Conservation (phyloP, 2,888 invertebrate genomes). For the Amphipoea oculea region DNA sequence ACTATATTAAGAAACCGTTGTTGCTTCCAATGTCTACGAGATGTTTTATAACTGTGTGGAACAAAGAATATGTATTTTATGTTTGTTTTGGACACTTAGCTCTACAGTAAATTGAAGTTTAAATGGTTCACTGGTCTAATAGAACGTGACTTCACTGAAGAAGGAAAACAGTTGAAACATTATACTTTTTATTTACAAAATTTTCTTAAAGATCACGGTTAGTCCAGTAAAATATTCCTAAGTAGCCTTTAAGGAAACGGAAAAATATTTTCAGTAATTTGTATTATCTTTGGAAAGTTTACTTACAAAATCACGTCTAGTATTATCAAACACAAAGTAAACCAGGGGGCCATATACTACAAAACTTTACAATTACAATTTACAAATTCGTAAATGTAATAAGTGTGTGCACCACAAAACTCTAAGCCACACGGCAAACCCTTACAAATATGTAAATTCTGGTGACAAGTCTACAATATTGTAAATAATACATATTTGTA, state of each 20-base stretch:
- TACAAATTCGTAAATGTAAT: too few relatives aligned
- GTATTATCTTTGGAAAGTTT: background rate
- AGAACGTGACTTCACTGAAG: conserved; percentile 22
- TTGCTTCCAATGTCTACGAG: conserved; percentile 34
- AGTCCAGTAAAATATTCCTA: background rate
- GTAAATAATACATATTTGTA: background rate
- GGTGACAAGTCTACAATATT: background rate
- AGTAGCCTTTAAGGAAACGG: background rate
- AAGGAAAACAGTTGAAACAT: background rate
- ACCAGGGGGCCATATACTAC: background rate
- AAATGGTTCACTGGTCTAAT: conserved; percentile 32
- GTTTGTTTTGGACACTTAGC: conserved; percentile 20
- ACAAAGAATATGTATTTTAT: conserved; percentile 37
- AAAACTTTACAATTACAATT: background rate
- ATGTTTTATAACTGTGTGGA: conserved; percentile 46
- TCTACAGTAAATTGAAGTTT: conserved; percentile 28
- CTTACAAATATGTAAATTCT: background rate
- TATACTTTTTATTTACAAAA: background rate
- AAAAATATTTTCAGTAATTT: background rate
- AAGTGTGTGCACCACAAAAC: too few relatives aligned
- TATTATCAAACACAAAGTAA: background rate
- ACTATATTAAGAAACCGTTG: conserved; percentile 41
- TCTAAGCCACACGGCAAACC: background rate
- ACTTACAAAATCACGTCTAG: background rate
- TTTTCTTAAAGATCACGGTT: background rate